Conservation (phyloP, 2,797 vertebrate species). For the Enteromius mattozi region DNA sequence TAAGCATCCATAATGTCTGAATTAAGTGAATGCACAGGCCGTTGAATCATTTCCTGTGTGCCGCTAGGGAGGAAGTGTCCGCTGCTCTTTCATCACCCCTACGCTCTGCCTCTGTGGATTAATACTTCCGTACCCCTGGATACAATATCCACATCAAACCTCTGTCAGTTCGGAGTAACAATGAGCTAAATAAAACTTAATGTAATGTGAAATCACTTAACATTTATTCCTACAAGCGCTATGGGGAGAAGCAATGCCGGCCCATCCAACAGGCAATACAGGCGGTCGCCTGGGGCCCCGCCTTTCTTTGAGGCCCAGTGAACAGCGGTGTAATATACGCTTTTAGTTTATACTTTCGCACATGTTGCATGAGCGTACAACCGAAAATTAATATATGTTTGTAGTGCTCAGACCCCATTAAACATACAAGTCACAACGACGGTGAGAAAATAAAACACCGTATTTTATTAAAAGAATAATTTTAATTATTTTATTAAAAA, state of each 20-base stretch:
- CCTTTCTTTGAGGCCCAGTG: too few species aligned
- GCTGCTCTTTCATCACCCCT: slow-evolving; percentile 22
- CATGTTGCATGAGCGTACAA: too few species aligned
- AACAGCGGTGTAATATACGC: too few species aligned
- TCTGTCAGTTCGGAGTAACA: slow-evolving; percentile 17
- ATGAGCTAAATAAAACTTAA: slow-evolving; percentile 27
- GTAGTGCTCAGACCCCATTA: too few species aligned
- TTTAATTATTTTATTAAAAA: too few species aligned
- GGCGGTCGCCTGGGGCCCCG: too few species aligned
- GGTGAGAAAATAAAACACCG: too few species aligned
- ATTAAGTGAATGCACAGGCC: slow-evolving; percentile 33
- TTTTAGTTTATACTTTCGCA: too few species aligned
- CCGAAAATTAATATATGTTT: too few species aligned
- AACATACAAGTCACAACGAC: too few species aligned
- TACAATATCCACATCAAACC: slow-evolving; percentile 19
- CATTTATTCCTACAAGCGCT: neutral
- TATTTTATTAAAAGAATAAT: too few species aligned
- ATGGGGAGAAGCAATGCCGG: neutral
- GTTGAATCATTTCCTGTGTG: slow-evolving; percentile 52
- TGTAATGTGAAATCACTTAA: slow-evolving; percentile 34
- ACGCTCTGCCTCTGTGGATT: slow-evolving; percentile 18
- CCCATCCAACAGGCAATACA: too few species aligned
- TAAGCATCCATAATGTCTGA: slow-evolving; percentile 40
- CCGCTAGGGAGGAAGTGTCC: slow-evolving; percentile 22
- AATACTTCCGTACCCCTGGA: neutral